Conservation (phyloP, 2,888 invertebrate species). For the Plutella xylostella region DNA sequence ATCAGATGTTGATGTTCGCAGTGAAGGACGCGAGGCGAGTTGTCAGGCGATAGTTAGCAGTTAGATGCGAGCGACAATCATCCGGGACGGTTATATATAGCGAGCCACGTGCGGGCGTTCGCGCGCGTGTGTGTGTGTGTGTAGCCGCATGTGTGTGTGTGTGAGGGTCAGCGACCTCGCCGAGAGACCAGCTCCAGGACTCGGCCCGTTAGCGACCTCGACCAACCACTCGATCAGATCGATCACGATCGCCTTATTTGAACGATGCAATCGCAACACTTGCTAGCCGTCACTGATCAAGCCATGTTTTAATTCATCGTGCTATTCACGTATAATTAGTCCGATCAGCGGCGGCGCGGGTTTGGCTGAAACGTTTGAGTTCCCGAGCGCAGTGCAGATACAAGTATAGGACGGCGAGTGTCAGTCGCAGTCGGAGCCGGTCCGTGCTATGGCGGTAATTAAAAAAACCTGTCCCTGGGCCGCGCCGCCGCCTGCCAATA, state of each 20-base stretch:
- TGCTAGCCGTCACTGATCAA: background rate
- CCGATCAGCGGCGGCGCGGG: too few species aligned
- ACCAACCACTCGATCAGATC: background rate
- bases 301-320: background rate
- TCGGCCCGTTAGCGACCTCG: background rate
- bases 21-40: background rate
- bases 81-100: background rate
- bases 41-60: background rate
- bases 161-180: background rate
- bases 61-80: background rate
- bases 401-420: too few species aligned
- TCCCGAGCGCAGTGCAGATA: too few species aligned
- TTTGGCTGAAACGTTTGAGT: too few species aligned
- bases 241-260: background rate
- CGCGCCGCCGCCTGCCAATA: too few species aligned
- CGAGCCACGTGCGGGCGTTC: background rate
- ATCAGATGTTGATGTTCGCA: background rate
- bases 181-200: background rate
- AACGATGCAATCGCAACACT: background rate
- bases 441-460: too few species aligned
- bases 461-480: too few species aligned
- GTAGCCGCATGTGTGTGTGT: constrained; percentile 2
- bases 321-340: background rate
- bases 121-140: constrained; percentile 18
- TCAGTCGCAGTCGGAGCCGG: too few species aligned